These are phyloP conservation scores for Nesogale talazaci DNA, from an alignment of 2,113 vertebrate genomes.

Conservation along the genomic window DNA sequence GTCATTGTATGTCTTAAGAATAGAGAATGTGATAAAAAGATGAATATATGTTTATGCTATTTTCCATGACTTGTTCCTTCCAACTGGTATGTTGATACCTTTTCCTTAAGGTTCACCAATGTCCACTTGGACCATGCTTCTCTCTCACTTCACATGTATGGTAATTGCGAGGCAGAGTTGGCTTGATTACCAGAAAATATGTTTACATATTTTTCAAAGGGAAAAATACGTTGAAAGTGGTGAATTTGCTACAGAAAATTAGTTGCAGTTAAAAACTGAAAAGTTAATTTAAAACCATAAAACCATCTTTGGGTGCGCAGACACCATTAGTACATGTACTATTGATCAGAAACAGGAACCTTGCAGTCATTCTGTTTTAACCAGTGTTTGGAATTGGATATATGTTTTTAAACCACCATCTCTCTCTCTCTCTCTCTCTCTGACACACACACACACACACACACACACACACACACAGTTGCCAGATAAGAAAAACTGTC, in stretches of 20 bases:
- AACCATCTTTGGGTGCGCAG: neutral
- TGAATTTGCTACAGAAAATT: neutral
- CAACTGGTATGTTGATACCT: neutral
- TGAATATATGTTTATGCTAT: neutral
- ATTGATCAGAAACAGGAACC: neutral
- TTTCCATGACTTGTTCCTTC: neutral
- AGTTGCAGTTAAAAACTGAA: constrained; percentile 32
- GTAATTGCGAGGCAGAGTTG: neutral
- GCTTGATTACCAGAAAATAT: neutral
- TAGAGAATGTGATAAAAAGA: neutral
- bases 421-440: too few species aligned
- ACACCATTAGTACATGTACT: neutral
- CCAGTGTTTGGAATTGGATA: neutral
- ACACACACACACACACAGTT: neutral
- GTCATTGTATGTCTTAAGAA: neutral
- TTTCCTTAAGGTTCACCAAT: constrained; percentile 10
- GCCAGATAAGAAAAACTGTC: neutral
- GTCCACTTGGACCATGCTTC: neutral
- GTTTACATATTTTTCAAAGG: neutral
- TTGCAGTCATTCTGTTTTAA: constrained; percentile 7
- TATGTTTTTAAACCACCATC: neutral
- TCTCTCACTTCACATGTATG: neutral
- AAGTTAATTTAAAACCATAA: neutral
- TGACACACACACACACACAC: too few species aligned
- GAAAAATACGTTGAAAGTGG: neutral